Conservation (phyloP, 2,113 vertebrate genomes). For the Anas platyrhynchos region DNA sequence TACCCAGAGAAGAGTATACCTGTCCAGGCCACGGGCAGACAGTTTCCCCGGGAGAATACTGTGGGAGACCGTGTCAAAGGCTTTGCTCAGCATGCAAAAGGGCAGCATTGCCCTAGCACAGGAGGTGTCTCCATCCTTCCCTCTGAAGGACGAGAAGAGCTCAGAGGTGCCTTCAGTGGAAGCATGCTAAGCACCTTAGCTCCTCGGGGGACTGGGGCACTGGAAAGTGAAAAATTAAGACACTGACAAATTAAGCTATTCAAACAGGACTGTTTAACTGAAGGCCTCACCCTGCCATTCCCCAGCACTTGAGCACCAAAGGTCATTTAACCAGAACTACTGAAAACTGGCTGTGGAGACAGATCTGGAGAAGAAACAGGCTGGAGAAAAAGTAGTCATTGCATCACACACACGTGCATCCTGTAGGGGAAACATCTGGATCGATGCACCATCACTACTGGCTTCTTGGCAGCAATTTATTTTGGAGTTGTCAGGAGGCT, state of each 20-base stretch:
- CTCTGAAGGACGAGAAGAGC: not conserved
- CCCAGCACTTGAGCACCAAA: fast-evolving
- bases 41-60: too few species aligned
- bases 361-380: not conserved
- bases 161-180: not conserved
- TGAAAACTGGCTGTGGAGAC: not conserved
- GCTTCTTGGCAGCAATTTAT: not conserved
- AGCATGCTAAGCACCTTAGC: not conserved
- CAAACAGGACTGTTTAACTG: not conserved
- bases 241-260: not conserved
- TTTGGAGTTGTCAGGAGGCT: not conserved
- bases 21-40: too few species aligned
- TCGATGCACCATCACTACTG: not conserved
- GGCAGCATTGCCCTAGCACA: not conserved
- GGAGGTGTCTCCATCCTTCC: not conserved
- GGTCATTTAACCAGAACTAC: not conserved
- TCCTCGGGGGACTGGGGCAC: not conserved
- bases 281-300: not conserved
- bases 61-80: too few species aligned
- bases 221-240: not conserved
- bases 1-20: too few species aligned
- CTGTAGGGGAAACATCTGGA: not conserved
- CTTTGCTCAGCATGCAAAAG: not conserved
- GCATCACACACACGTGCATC: fast-evolving
- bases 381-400: not conserved